Conservation (phyloP, 2,113 vertebrate genomes). For the Larimichthys crocea region DNA sequence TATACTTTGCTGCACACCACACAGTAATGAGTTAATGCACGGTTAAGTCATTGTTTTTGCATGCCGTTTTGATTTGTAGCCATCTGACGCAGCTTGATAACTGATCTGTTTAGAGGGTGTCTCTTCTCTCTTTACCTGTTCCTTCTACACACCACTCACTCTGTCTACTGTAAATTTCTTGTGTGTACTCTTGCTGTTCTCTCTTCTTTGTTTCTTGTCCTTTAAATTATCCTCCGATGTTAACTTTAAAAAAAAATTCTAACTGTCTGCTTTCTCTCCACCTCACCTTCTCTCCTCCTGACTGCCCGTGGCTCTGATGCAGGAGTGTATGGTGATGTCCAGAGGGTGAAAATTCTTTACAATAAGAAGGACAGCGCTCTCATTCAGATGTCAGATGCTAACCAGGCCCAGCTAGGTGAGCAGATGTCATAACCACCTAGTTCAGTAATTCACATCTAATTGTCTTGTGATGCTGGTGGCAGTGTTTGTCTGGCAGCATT, state of each 20-base stretch:
- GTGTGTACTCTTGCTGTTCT: slow-evolving; percentile 84
- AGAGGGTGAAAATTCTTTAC: slow-evolving; percentile 99
- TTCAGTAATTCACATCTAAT: background rate
- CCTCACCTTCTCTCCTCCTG: slow-evolving; percentile 76
- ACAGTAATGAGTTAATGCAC: slow-evolving; percentile 92
- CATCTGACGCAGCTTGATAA: slow-evolving; percentile 89
- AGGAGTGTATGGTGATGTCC: slow-evolving; percentile 99
- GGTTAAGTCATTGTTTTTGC: slow-evolving; percentile 88
- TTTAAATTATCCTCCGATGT: slow-evolving; percentile 83
- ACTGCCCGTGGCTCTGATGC: slow-evolving; percentile 87
- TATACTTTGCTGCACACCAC: slow-evolving; percentile 80
- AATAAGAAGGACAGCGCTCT: slow-evolving; percentile 99
- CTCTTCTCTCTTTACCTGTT: slow-evolving; percentile 88
- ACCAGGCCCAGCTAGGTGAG: slow-evolving; percentile 98
- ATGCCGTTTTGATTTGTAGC: slow-evolving; percentile 87
- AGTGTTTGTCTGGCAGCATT: background rate
- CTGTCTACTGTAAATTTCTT: slow-evolving; percentile 82
- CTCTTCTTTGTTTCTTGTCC: slow-evolving; percentile 87
- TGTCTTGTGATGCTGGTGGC: background rate
- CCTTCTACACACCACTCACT: slow-evolving; percentile 89
- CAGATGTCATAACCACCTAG: background rate
- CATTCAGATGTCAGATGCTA: slow-evolving; percentile 97
- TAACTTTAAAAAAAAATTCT: slow-evolving; percentile 71
- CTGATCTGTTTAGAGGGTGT: slow-evolving; percentile 86
- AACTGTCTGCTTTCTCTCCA: slow-evolving; percentile 82